Conservation (phyloP, 2,888 invertebrate species). For the Phlogophora meticulosa region DNA sequence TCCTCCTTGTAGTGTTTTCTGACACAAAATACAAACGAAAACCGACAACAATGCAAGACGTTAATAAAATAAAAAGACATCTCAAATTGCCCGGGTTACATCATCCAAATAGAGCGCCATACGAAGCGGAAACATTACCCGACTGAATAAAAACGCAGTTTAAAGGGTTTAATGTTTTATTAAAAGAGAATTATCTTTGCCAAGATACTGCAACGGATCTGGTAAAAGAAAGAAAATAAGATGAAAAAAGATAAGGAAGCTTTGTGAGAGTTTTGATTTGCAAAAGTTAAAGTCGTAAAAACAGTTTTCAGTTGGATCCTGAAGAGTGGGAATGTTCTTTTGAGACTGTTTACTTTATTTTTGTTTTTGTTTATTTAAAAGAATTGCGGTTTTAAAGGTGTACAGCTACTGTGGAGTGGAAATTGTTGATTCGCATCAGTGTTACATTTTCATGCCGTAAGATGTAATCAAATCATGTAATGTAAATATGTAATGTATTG, state of each 20-base stretch:
- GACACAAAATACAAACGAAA: constrained; percentile 9
- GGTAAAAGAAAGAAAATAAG: constrained; percentile 35
- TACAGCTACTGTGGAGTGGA: background rate
- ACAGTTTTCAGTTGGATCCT: constrained; percentile 34
- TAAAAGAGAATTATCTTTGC: constrained; percentile 49
- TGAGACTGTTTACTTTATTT: constrained; percentile 6
- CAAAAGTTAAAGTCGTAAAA: constrained; percentile 47
- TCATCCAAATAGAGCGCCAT: constrained; percentile 21
- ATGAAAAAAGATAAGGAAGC: constrained; percentile 39
- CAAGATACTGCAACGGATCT: constrained; percentile 30
- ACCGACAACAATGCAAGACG: background rate
- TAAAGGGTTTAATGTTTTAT: constrained; percentile 47
- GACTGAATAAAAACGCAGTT: constrained; percentile 44
- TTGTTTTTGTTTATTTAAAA: constrained; percentile 36
- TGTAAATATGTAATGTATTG: too few relatives aligned
- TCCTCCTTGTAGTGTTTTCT: too few relatives aligned
- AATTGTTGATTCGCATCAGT: constrained; percentile 12
- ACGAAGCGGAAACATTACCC: constrained; percentile 37
- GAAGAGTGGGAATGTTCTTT: constrained; percentile 24
- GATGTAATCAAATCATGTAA: too few relatives aligned
- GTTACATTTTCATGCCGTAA: background rate
- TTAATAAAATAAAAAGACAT: constrained; percentile 18
- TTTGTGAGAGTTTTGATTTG: constrained; percentile 47
- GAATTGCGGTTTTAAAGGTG: constrained; percentile 11
- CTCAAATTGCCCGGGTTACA: constrained; percentile 40